Evolutionary conservation across 2,888 invertebrate species (phyloP), one percentile per base, ranked within the genome.

Genomic region (Drosophila ezoana): DNA sequence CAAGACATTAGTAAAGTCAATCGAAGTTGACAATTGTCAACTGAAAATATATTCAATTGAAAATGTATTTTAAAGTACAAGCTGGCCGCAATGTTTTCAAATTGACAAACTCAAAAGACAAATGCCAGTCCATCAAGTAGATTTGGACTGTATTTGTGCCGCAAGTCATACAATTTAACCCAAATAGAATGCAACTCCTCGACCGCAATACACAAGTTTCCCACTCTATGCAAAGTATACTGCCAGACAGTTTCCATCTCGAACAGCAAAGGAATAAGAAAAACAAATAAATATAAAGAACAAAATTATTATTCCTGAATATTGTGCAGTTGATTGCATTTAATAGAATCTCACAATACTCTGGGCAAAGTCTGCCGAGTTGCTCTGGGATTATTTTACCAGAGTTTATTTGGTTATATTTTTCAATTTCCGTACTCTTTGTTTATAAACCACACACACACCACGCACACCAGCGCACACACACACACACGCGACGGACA

Each of bases 361-460:
- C 9, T 14, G 2, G 32, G 11, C 14, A 38, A 33, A 33, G 11
- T 20, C 14, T 35, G 14, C 14, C 1, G 14, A 38, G 40, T 16
- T 8, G 20, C 32, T 41, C 18, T 11, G 10, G 13, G 8, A 48
- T 14, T 18, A 37, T n/a, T 35, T 43, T 28, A n/a, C 20, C 5
- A 28, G 16, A 35, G n/a, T 49, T 62, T 45, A 35, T 47, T 59
- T 62, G 37, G 53, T 33, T 48, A 59, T 70, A 70, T 66, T 72
- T 70, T 72, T 69, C 44, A 72, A 70, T 82, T 70, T 70, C 33
- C 52, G 33, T 28, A 67, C 16, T 37, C 47, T 45, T 37, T 14
- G 51, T 32, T 47, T 54, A 13, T 37, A 5, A 28, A 41, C 16
- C 11, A 28, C n/a, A 28, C 10, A 32, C 23, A 44, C 8, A 51